phyloP scores from a whole-genome alignment of 2,797 vertebrate species.

The Bradypodion ventrale region DNA sequence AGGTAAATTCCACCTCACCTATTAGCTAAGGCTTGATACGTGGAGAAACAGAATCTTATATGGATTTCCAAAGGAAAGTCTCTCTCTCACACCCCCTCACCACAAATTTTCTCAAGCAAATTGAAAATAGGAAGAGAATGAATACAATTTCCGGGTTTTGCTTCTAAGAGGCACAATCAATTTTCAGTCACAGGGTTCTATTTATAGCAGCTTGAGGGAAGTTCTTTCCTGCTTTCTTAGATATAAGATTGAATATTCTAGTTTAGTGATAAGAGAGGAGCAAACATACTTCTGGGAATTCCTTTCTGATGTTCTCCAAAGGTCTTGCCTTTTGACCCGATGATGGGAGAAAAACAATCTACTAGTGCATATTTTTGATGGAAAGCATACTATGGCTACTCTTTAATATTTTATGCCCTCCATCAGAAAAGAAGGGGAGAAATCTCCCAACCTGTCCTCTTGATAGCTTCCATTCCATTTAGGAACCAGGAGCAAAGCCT shows the following conservation, averaged over 20 bases:
- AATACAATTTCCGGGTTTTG: conserved; percentile 2
- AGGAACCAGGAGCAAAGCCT: not conserved
- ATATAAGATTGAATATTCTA: fast-evolving
- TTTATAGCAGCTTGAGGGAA: conserved; percentile 4
- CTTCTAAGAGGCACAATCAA: not conserved
- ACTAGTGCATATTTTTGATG: not conserved
- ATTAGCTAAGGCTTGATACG: no score
- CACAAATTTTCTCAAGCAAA: conserved; percentile 26
- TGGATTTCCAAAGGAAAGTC: not conserved
- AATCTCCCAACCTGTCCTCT: not conserved
- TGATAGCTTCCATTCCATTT: not conserved
- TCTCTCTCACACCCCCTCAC: not conserved
- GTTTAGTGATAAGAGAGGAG: not conserved
- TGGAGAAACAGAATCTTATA: no score
- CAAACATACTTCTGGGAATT: conserved; percentile 1
- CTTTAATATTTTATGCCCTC: conserved; percentile 1
- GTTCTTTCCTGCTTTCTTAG: not conserved
- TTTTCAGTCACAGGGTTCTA: not conserved
- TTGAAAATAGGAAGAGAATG: conserved; percentile 28
- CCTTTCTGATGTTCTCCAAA: conserved; percentile 20
- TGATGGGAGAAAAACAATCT: not conserved
- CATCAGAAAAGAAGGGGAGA: conserved; percentile 1
- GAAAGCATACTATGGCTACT: not conserved
- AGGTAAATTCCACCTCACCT: no score
- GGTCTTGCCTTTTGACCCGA: not conserved